Conservation (phyloP, 2,113 vertebrate genomes). For the Campylomormyrus tamandua region DNA sequence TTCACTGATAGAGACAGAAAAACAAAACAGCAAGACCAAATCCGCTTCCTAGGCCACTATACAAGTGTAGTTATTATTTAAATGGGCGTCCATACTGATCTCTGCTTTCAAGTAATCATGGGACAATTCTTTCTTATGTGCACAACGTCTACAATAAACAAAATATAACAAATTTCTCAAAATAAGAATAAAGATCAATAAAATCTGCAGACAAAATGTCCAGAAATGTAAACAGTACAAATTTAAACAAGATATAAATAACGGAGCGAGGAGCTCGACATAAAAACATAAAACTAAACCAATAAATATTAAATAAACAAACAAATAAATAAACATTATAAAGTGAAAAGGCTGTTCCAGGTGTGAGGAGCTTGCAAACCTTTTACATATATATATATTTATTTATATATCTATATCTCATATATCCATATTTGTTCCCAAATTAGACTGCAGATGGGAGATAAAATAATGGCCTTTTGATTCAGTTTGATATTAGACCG, state of each 20-base stretch:
- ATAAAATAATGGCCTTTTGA: constrained; percentile 55
- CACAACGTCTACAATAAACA: constrained; percentile 24
- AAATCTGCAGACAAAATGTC: constrained; percentile 25
- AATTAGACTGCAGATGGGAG: constrained; percentile 47
- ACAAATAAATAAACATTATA: constrained; percentile 41
- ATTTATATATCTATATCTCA: constrained; percentile 31
- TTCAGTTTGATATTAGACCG: constrained; percentile 60
- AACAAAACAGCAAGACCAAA: constrained; percentile 15
- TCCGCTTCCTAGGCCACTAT: background rate
- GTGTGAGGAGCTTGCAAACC: constrained; percentile 45
- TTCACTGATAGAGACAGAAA: constrained; percentile 24
- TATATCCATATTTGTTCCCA: constrained; percentile 36
- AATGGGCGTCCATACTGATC: constrained; percentile 14
- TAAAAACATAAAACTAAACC: constrained; percentile 42
- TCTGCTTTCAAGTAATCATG: constrained; percentile 4
- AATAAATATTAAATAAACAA: constrained; percentile 49
- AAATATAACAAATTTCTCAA: constrained; percentile 20
- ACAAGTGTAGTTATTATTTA: background rate
- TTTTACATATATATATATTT: constrained; percentile 40
- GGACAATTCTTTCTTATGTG: constrained; percentile 5
- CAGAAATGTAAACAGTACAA: constrained; percentile 27
- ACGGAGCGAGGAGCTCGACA: constrained; percentile 63
- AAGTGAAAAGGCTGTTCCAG: constrained; percentile 50
- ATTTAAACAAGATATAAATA: constrained; percentile 53
- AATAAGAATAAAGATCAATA: constrained; percentile 26